Percentiles rank a stretch among this genome's conserved stretches.
phyloP scores from a whole-genome alignment of 2,797 vertebrate species.

The Scomberomorus guttatus region DNA sequence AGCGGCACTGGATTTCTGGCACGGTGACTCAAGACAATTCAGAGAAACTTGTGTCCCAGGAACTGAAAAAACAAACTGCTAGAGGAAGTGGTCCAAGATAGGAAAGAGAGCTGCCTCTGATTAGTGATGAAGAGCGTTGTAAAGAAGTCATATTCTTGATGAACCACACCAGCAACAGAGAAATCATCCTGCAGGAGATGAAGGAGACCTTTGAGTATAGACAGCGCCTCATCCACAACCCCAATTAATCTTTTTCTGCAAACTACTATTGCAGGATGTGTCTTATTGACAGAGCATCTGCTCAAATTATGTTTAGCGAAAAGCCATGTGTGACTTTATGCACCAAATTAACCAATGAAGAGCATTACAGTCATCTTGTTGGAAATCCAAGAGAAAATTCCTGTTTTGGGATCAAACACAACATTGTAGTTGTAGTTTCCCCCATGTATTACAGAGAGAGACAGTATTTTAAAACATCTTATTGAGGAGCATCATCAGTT shows the following conservation, averaged over 20 bases:
- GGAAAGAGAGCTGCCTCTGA: too few relatives aligned
- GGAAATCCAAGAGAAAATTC: slow-evolving; percentile 20
- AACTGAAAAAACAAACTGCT: too few relatives aligned
- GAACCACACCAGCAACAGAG: too few relatives aligned
- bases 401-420: slow-evolving; percentile 27
- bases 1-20: too few relatives aligned
- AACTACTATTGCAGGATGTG: slow-evolving; percentile 23
- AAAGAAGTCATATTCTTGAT: too few relatives aligned
- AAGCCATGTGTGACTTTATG: not conserved
- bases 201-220: too few relatives aligned
- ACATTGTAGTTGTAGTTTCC: slow-evolving; percentile 22
- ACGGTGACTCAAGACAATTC: too few relatives aligned
- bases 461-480: slow-evolving; percentile 18
- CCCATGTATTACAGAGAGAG: not conserved
- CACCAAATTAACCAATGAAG: slow-evolving; percentile 8
- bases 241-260: slow-evolving; percentile 15
- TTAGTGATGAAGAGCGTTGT: too few relatives aligned
- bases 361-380: not conserved
- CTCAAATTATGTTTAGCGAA: slow-evolving; percentile 29
- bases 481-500: slow-evolving; percentile 7
- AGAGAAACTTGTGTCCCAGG: too few relatives aligned
- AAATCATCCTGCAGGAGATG: too few relatives aligned
- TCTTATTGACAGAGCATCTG: slow-evolving; percentile 21
- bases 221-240: too few relatives aligned
- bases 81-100: too few relatives aligned